Evolutionary conservation across 2,113 vertebrate species (phyloP), one percentile per base, ranked within the genome.

Genomic region (Eulemur rufifrons): DNA sequence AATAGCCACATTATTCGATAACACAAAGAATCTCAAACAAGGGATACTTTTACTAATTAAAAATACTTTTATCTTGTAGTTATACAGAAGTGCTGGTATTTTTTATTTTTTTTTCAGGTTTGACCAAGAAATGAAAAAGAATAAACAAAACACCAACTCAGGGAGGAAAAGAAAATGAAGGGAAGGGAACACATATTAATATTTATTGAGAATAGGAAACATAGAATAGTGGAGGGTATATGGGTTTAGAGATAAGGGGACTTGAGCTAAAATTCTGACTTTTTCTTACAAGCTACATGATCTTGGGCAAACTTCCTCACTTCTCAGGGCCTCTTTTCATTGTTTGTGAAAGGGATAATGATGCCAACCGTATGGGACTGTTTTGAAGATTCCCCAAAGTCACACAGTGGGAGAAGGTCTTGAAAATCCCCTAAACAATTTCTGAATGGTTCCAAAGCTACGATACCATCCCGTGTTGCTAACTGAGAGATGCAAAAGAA

Each of bases 1-100:
- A 69, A 71, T 32, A 64, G 32, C 37, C 18, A 92, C 39, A 82
- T 59, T 94, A 74, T 86, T 96, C 69, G 92, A 78, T 85, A 90
- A 59, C 37, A 39, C 2, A 76, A 96, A 91, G 29, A 52, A 32
- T 71, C 15, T 92, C 74, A 42, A 86, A 86, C 29, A 81, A 80
- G 29, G 74, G 68, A 61, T 2, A 71, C 5, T 76, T 87, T 34
- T 56, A 68, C 47, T 68, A 27, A 91, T 89, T 78, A 82, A 97
- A 91, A 94, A 23, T 89, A 81, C 8, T 85, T 95, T 66, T 86
- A 74, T 50, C 87, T 68, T 71, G 17, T 61, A 78, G 39, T 61
- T 20, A 74, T 37, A 29, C 10, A 82, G 34, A 80, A 73, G 10
- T 64, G 15, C 4, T 76, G 47, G 52, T 59, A 37, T 56, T 68